Evolutionary conservation across 2,113 vertebrate species (phyloP).

Genomic region (Turnix velox): DNA sequence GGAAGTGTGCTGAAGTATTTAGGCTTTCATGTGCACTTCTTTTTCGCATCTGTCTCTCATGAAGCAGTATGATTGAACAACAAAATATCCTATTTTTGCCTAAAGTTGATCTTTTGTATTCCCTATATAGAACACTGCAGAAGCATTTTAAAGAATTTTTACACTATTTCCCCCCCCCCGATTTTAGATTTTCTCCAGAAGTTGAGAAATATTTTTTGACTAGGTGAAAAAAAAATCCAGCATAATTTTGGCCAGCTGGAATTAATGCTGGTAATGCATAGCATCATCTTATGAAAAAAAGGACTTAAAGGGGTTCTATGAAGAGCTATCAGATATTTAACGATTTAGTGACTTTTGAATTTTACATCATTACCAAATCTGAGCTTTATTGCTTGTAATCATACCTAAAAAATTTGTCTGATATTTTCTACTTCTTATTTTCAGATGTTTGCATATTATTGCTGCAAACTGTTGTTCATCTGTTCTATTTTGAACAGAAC

Average conservation of each 20-base stretch:
- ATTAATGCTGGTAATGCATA: background rate
- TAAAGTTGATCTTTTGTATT: background rate
- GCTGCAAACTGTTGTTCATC: background rate
- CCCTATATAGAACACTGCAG: background rate
- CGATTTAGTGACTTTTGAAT: background rate
- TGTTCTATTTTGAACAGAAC: background rate
- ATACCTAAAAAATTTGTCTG: background rate
- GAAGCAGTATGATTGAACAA: background rate
- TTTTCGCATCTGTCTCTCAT: background rate
- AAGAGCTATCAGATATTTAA: background rate
- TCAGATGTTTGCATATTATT: background rate
- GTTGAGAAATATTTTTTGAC: background rate
- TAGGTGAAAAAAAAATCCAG: background rate
- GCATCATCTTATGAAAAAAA: background rate
- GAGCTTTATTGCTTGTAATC: background rate
- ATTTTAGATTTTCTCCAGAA: background rate
- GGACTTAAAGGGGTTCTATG: background rate
- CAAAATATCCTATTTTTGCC: background rate
- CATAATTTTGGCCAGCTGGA: background rate
- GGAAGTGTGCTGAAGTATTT: background rate
- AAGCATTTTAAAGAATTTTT: background rate
- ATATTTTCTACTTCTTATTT: background rate
- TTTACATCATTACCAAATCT: background rate
- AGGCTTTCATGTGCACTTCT: background rate
- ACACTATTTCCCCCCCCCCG: background rate